Percentiles rank a stretch among this genome's conserved stretches.
Evolutionary conservation across 2,888 invertebrate genomes (phyloP).

Genomic region (Cepaea hortensis): DNA sequence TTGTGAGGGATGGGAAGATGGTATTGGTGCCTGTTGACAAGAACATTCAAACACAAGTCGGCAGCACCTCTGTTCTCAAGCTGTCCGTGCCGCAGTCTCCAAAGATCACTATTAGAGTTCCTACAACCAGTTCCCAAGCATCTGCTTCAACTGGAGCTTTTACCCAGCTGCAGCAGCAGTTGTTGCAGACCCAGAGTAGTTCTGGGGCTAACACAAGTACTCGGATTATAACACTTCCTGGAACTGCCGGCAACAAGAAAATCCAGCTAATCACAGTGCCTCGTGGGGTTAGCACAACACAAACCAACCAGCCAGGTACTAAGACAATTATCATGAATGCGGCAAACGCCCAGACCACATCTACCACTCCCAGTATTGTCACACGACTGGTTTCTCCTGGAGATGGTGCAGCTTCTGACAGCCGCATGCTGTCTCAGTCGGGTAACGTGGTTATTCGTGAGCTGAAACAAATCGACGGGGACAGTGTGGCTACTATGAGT

Average conservation of each 20-base stretch:
- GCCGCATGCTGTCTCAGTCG: conserved; percentile 3
- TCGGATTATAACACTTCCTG: conserved; percentile 34
- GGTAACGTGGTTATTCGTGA: conserved; percentile 46
- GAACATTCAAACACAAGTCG: conserved; percentile 7
- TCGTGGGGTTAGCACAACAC: neutral
- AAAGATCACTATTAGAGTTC: conserved; percentile 31
- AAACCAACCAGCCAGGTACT: neutral
- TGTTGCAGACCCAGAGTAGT: conserved; percentile 1
- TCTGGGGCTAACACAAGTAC: neutral
- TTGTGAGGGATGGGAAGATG: conserved; percentile 41
- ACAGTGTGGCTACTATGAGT: neutral
- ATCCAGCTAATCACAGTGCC: conserved; percentile 47
- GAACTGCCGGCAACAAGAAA: conserved; percentile 20
- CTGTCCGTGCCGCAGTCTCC: conserved; percentile 9
- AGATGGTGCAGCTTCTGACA: neutral
- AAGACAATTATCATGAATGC: conserved; percentile 27
- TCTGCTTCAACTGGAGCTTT: conserved; percentile 3
- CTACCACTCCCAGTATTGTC: conserved; percentile 3
- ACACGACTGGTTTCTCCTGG: conserved; percentile 9
- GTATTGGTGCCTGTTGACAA: conserved; percentile 46
- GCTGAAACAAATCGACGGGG: conserved; percentile 26
- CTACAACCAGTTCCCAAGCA: conserved; percentile 14
- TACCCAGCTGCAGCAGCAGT: conserved; percentile 31
- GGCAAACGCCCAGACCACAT: neutral
- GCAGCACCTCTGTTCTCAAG: conserved; percentile 28